Conservation (phyloP, 2,797 vertebrate genomes). For the Molossus alvarezi region DNA sequence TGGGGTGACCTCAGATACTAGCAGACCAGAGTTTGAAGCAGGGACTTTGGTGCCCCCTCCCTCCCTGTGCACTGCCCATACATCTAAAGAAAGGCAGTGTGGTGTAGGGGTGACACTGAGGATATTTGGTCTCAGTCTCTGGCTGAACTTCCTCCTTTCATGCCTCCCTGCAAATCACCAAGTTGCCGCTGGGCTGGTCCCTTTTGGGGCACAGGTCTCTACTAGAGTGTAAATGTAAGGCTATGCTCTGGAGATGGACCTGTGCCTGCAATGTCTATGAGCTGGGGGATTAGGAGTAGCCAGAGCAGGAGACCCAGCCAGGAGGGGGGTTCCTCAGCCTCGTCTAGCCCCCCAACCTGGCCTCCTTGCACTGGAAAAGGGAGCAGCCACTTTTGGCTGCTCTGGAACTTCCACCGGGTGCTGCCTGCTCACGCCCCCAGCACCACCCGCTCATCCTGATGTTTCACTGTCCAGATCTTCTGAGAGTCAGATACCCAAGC, state of each 20-base stretch:
- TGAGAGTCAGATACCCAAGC: conserved; percentile 91
- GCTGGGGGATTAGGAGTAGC: background rate
- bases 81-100: background rate
- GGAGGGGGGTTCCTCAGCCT: background rate
- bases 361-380: background rate
- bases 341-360: background rate
- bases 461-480: conserved; percentile 94
- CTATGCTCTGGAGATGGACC: background rate
- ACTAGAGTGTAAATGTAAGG: background rate
- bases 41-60: background rate
- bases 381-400: conserved; percentile 81
- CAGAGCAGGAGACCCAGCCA: background rate
- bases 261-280: background rate
- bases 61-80: background rate
- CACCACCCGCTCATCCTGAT: conserved; percentile 93
- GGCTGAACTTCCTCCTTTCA: background rate
- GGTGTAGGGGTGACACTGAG: background rate
- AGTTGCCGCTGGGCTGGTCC: background rate
- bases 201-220: background rate
- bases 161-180: background rate
- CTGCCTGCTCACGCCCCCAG: conserved; percentile 89
- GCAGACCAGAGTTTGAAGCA: background rate
- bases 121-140: background rate
- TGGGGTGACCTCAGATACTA: background rate
- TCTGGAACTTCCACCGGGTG: conserved; percentile 93